These are phyloP conservation scores for Leucophenga maculata DNA, from an alignment of 2,888 invertebrate species.

Conservation along the genomic window DNA sequence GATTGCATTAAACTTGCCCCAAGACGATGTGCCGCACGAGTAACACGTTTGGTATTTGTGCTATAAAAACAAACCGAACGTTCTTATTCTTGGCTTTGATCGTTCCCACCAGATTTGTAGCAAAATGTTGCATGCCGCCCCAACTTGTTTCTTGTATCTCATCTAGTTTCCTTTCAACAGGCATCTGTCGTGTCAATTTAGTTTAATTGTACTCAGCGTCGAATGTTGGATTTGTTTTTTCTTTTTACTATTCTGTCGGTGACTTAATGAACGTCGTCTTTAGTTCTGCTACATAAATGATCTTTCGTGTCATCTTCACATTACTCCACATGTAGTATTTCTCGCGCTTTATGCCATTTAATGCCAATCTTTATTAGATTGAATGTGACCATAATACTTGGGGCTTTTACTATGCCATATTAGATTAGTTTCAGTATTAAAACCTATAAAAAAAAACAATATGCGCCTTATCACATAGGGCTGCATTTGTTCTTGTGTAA, in stretches of 20 bases:
- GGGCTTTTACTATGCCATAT: background rate
- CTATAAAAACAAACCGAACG: constrained; percentile 36
- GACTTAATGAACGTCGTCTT: constrained; percentile 5
- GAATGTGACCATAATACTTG: background rate
- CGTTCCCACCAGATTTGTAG: no score
- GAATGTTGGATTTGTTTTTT: background rate
- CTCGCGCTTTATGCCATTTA: background rate
- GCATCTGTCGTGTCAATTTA: constrained; percentile 50
- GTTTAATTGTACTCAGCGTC: constrained; percentile 50
- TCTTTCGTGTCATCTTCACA: background rate
- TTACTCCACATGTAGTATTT: background rate
- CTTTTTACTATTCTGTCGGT: background rate
- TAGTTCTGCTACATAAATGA: background rate
- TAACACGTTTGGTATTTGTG: constrained; percentile 34
- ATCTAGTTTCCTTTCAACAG: constrained; percentile 13
- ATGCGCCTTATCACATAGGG: no score
- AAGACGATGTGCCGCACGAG: constrained; percentile 18
- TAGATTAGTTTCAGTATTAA: background rate
- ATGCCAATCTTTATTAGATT: constrained; percentile 9
- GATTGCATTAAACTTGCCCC: no score
- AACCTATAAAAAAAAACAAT: no score
- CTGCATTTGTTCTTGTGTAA: no score
- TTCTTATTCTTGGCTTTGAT: constrained; percentile 36
- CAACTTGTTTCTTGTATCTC: constrained; percentile 23
- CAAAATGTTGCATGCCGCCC: constrained; percentile 29